Percentiles rank a stretch among this genome's conserved stretches.
Conservation (phyloP, 1,140 invertebrate genomes). For the Drosophila orena region DNA sequence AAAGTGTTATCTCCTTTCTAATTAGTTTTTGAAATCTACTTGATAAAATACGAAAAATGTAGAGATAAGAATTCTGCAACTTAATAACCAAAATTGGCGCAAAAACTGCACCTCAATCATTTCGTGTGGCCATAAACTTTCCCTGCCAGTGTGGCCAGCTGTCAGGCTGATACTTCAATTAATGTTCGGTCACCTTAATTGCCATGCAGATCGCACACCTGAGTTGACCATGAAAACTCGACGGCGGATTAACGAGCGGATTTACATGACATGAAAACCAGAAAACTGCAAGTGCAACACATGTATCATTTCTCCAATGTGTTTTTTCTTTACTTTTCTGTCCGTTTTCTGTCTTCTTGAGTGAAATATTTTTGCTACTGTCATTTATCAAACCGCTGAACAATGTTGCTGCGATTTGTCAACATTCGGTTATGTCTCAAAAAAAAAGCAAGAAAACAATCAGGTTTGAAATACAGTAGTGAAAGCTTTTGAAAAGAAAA, state of each 20-base stretch:
- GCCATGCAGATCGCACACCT: conserved; percentile 30
- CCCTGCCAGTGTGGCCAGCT: conserved; percentile 32
- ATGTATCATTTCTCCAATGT: not conserved
- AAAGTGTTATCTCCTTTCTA: too few species aligned
- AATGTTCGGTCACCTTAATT: conserved; percentile 44
- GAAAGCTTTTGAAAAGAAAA: conserved; percentile 23
- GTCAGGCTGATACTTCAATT: conserved; percentile 33
- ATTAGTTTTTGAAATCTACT: too few species aligned
- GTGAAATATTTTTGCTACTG: conserved; percentile 29
- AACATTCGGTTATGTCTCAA: conserved; percentile 20
- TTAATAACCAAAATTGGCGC: not conserved
- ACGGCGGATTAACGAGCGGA: conserved; percentile 25
- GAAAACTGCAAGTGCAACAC: conserved; percentile 29
- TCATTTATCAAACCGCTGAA: conserved; percentile 32
- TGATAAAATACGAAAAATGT: too few species aligned
- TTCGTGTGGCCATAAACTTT: conserved; percentile 29
- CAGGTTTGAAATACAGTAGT: conserved; percentile 3
- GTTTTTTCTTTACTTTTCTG: not conserved
- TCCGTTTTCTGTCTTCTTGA: conserved; percentile 10
- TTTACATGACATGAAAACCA: conserved; percentile 39
- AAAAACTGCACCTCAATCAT: not conserved
- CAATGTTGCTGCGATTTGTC: conserved; percentile 28
- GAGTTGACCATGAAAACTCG: conserved; percentile 36
- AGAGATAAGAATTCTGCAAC: too few species aligned
- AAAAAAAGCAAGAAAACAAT: conserved; percentile 8